phyloP scores from a whole-genome alignment of 2,888 invertebrate species.

The Argynnis bischoffii region DNA sequence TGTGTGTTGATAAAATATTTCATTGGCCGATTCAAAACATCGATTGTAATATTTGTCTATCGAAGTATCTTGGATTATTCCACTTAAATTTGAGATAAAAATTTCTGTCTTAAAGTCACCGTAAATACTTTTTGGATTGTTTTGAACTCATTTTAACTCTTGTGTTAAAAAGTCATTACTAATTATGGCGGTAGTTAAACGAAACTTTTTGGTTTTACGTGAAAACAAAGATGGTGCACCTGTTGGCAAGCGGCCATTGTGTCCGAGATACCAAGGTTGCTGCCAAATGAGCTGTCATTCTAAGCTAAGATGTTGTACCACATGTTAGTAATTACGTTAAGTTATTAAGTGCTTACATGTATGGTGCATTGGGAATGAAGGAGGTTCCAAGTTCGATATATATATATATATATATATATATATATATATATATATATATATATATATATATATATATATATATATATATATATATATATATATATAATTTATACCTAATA shows the following conservation, averaged over 20 bases:
- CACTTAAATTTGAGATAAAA: no score
- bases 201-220: background rate
- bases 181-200: background rate
- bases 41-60: no score
- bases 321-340: slow-evolving; percentile 18
- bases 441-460: no score
- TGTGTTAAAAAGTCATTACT: background rate
- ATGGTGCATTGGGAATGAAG: background rate
- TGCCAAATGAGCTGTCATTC: slow-evolving; percentile 27
- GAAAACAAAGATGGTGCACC: slow-evolving; percentile 13
- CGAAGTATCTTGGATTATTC: no score
- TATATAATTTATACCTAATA: no score
- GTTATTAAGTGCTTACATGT: slow-evolving; percentile 6
- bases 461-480: no score
- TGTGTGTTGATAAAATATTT: no score
- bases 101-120: no score
- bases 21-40: no score
- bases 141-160: background rate
- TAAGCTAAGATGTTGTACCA: slow-evolving; percentile 18
- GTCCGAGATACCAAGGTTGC: slow-evolving; percentile 2
- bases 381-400: background rate
- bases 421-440: no score
- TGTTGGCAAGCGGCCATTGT: slow-evolving; percentile 24
- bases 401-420: no score
- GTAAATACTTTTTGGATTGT: no score